Evolutionary conservation across 2,797 vertebrate genomes (phyloP).

Genomic region (Lithobates pipiens): DNA sequence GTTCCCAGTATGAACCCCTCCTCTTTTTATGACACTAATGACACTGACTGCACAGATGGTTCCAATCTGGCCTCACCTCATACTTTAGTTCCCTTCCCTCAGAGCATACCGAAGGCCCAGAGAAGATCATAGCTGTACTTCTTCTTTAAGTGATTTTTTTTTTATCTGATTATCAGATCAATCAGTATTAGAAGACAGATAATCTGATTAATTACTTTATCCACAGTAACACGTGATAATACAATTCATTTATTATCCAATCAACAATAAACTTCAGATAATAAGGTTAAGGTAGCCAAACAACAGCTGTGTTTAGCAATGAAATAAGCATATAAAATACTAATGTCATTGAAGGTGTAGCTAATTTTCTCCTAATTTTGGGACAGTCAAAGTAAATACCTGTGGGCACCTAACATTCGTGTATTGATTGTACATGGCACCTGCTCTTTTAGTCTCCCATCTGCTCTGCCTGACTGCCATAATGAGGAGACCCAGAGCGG

Average conservation of each 20-base stretch:
- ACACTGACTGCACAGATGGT: no score
- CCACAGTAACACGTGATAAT: slow-evolving; percentile 19
- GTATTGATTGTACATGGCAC: not conserved
- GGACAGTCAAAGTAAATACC: slow-evolving; percentile 27
- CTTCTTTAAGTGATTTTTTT: not conserved
- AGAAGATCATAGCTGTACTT: no score
- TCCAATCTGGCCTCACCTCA: no score
- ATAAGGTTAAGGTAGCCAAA: slow-evolving; percentile 72
- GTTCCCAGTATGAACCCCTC: no score
- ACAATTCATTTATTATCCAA: slow-evolving; percentile 20
- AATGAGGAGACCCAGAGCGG: no score
- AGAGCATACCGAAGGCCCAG: no score
- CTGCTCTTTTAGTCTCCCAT: no score
- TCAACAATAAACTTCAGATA: slow-evolving; percentile 60
- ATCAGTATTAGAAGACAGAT: slow-evolving; percentile 16
- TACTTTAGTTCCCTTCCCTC: no score
- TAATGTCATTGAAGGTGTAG: not conserved
- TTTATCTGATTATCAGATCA: slow-evolving; percentile 21
- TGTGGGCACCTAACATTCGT: not conserved
- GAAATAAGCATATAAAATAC: slow-evolving; percentile 64
- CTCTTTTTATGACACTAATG: no score
- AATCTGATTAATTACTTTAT: slow-evolving; percentile 28
- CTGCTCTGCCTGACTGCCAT: no score
- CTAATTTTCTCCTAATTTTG: slow-evolving; percentile 27
- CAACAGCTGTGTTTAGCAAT: slow-evolving; percentile 77